Base-by-base conservation (phyloP, 2,113 vertebrate species). In the Rhea americana region DNA sequence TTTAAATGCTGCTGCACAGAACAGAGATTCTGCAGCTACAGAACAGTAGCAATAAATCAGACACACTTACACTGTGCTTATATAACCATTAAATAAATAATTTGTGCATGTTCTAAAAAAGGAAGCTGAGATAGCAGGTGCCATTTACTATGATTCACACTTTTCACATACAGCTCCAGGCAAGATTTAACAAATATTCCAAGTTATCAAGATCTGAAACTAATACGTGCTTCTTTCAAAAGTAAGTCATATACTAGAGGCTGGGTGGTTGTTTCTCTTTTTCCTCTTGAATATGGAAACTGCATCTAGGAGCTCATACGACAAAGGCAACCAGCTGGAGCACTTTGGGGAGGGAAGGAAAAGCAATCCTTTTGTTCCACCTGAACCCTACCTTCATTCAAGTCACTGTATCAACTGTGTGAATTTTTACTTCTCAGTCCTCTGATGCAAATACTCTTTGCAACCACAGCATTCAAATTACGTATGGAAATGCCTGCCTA, bases 1-100 rank as follows among this genome's bases (percentile, higher is more conserved):
- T 91, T 95, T 94, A 96, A 88, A 91, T 85, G 91, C 78, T 94
- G 90, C 85, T 96, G 92, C 90, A 71, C 86, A 93, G 94, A 87
- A 86, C 87, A 95, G 92, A 68, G 88, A 66, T 56, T 82, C 78
- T 88, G 45, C 55, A 89, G 90, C 90, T 88, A 91, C 26, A 77
- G 78, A 55, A 19, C 58, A 62, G 80, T 76, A 47, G 30, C 35
- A 71, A 83, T 90, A 93, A 84, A 93, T 94, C 85, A 94, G 76
- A 41, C 32, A 80, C 43, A 30, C 30, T 87, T 86, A 77, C 55
- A 28, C 9, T 2, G 24, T 56, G 72, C 70, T 91, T 89, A 26
- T 35, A 71, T 37, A 91, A 92, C 59, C 56, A 71, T 62, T 63
- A 83, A 48, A 35, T 28, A 74, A 77, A 85, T 59, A 30, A 92